A percentile compares a stretch with the other conserved stretches of the same genome.
Evolutionary conservation across 1,140 invertebrate genomes (phyloP).

Genomic region (Pemphigus obesinymphae): DNA sequence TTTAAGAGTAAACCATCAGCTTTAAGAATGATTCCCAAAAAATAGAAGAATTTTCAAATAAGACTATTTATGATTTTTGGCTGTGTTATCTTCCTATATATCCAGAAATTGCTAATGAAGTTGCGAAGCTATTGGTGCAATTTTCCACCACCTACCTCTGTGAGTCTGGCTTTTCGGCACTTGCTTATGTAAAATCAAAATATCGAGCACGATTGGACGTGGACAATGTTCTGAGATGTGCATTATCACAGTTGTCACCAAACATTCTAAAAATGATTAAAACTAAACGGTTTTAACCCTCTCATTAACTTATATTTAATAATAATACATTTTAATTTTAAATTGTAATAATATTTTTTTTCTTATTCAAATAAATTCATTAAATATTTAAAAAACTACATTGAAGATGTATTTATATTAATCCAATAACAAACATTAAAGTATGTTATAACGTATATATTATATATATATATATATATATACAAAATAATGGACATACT

Average conservation of each 20-base stretch:
- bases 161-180: slow-evolving; percentile 44
- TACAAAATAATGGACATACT: too few relatives aligned
- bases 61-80: slow-evolving; percentile 40
- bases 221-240: slow-evolving; percentile 40
- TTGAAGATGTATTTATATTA: slow-evolving; percentile 15
- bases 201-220: slow-evolving; percentile 44
- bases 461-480: too few relatives aligned
- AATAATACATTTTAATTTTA: slow-evolving; percentile 16
- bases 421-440: too few relatives aligned
- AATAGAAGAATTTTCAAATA: slow-evolving; percentile 5
- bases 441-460: too few relatives aligned
- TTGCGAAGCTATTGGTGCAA: slow-evolving; percentile 14
- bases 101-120: slow-evolving; percentile 22
- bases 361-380: neutral
- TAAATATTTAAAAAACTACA: slow-evolving; percentile 12
- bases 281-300: neutral
- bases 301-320: slow-evolving; percentile 4
- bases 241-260: slow-evolving; percentile 23
- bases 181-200: slow-evolving; percentile 47
- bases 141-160: slow-evolving; percentile 44
- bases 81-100: neutral
- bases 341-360: slow-evolving; percentile 27
- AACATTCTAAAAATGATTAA: neutral
- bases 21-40: too few relatives aligned
- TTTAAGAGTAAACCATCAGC: slow-evolving; percentile 18